Conservation (phyloP, 2,888 invertebrate species). For the Unio delphinus region DNA sequence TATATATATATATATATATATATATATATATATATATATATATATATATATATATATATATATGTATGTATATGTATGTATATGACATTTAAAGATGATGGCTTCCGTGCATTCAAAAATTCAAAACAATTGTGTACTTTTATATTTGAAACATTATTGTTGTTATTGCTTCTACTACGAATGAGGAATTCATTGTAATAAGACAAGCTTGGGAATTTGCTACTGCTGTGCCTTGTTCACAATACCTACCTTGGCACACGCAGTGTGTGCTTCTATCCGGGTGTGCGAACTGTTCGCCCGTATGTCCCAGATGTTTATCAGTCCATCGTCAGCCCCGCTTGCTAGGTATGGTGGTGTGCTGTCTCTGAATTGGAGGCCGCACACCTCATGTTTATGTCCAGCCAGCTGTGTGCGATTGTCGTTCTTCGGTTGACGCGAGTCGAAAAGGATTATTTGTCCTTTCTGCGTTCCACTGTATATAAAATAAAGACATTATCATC, state of each 20-base stretch:
- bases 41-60: no score
- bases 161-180: no score
- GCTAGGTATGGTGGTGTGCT: constrained; percentile 33
- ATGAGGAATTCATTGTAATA: no score
- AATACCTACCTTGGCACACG: constrained; percentile 42
- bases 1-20: no score
- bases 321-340: constrained; percentile 46
- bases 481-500: background rate
- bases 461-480: constrained; percentile 40
- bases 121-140: no score
- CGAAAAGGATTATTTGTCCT: constrained; percentile 35
- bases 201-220: no score
- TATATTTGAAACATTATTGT: no score
- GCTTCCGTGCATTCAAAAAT: no score
- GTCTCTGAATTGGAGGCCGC: constrained; percentile 31
- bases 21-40: no score
- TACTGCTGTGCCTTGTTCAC: no score
- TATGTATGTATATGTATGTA: no score
- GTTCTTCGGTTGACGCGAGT: constrained; percentile 22
- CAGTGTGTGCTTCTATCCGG: constrained; percentile 42
- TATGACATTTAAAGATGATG: no score
- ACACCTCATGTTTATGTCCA: constrained; percentile 35
- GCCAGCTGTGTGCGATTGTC: constrained; percentile 8
- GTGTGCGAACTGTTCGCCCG: constrained; percentile 26
- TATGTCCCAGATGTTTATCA: constrained; percentile 47